Base-by-base conservation (phyloP, 1,140 invertebrate species). In the Pachypeltis micranthus region DNA sequence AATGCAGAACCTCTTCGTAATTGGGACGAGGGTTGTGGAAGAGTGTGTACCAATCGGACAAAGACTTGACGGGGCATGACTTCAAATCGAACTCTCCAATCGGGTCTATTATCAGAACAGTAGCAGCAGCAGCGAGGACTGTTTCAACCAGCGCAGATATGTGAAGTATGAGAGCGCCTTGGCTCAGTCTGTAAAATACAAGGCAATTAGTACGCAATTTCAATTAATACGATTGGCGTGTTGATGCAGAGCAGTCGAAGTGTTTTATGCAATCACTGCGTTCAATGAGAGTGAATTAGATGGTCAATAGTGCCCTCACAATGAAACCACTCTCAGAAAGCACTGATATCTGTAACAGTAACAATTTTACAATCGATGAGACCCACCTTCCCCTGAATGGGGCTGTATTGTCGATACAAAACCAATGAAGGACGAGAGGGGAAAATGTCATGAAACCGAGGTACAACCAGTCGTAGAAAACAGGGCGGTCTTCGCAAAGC, bases 21-120 rank as follows among this genome's bases (percentile, higher is more conserved):
- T 95, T 89, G 4, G 93, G 91, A 68, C 82, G 85, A 25, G 95
- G 96, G 79, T 98, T 98, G 66, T 95, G 89, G 23, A 97, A 78
- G 62, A 97, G 74, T 0, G 94, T 96, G 73, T 98, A 98, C 94
- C 94, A 98, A 75, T 98, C 94, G 0, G 91, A 86, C 2, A 97
- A 74, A 21, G 83, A 81, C 31, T 81, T 79, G 0, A 87, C 86
- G 58, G 78, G 80, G 71, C 94, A 97, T 1, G 90, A 87, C 68
- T 80, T 80, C 2, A 97, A 76, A 4, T 74, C 71, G 39, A 94
- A 81, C 1, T 77, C 78, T 29, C 92, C 91, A 14, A 85, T 70
- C 0, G 93, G 93, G 26, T 92, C 83, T 57, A 84, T 81, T 1
- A 91, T 71, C 19, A 93, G 74, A 3, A 95, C 69, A 7, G 92